Evolutionary conservation across 2,113 vertebrate species (phyloP).

Genomic region (Serilophus lunatus): DNA sequence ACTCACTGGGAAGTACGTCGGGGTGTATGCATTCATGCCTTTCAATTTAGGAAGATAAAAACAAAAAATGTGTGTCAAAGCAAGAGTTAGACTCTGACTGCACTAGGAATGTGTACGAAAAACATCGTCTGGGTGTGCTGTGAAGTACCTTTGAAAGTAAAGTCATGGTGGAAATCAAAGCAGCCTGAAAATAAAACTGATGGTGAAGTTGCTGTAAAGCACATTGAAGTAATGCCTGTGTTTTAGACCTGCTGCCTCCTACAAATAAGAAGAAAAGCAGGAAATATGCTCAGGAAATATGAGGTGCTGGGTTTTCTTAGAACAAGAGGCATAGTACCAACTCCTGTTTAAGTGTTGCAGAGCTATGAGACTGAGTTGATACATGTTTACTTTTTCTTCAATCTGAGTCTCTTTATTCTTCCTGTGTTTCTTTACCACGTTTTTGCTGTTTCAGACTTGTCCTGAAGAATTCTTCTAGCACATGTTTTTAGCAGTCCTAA

Average conservation of each 20-base stretch:
- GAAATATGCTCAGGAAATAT: background rate
- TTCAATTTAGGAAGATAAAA: background rate
- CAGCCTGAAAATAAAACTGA: background rate
- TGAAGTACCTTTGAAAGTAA: slow-evolving; percentile 28
- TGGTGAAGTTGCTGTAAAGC: background rate
- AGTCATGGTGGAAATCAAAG: slow-evolving; percentile 36
- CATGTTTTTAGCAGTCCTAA: background rate
- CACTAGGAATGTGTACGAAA: background rate
- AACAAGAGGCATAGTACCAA: background rate
- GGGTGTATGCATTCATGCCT: background rate
- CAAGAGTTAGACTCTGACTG: background rate
- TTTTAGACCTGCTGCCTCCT: background rate
- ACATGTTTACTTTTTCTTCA: background rate
- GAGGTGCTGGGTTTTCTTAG: background rate
- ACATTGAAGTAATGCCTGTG: background rate
- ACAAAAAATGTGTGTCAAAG: background rate
- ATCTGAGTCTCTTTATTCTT: background rate
- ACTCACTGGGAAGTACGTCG: accelerated
- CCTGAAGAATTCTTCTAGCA: background rate
- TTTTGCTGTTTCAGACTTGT: background rate
- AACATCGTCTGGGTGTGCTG: background rate
- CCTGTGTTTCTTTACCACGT: background rate
- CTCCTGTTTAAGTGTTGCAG: background rate
- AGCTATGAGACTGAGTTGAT: background rate
- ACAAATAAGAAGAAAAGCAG: background rate